These are phyloP conservation scores for Paratilapia polleni DNA, from an alignment of 2,113 vertebrate genomes.

Conservation along the genomic window DNA sequence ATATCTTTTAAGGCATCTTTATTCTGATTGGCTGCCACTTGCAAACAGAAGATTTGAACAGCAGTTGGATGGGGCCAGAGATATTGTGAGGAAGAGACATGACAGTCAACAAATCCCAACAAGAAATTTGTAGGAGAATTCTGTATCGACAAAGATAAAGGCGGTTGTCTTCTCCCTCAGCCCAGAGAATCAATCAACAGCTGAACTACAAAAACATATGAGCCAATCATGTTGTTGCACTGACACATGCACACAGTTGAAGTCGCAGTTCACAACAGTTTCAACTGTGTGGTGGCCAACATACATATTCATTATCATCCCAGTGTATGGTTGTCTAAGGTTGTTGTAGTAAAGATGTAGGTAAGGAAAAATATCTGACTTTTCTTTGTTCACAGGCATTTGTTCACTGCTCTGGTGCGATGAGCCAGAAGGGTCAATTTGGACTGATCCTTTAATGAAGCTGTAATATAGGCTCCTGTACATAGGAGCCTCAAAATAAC, in stretches of 20 bases:
- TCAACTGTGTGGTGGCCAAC: neutral
- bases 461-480: too few species aligned
- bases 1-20: neutral
- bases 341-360: neutral
- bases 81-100: too few species aligned
- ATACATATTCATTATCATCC: neutral
- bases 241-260: neutral
- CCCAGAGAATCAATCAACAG: neutral
- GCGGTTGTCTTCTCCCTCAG: neutral
- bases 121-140: neutral
- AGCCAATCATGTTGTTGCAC: neutral
- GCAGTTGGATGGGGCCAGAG: too few species aligned
- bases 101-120: neutral
- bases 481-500: too few species aligned
- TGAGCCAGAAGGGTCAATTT: neutral
- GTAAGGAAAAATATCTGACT: neutral
- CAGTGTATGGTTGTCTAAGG: neutral
- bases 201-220: neutral
- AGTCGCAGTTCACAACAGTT: neutral
- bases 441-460: neutral
- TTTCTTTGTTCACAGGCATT: neutral
- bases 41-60: neutral
- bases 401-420: neutral
- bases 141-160: neutral
- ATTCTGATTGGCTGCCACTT: neutral